Evolutionary conservation across 2,888 invertebrate genomes (phyloP).

Genomic region (Andrena fulva): DNA sequence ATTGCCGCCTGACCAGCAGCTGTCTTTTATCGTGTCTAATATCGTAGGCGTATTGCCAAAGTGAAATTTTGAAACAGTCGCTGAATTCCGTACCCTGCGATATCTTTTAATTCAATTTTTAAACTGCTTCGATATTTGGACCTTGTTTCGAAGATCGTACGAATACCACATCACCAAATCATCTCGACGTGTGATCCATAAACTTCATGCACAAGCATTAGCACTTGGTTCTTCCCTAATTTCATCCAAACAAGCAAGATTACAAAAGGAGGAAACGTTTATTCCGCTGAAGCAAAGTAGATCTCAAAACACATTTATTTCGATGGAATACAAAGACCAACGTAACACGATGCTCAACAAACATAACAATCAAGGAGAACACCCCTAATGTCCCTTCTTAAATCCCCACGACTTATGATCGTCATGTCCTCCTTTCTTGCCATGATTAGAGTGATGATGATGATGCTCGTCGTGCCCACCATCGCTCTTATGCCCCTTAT

Average conservation of each 20-base stretch:
- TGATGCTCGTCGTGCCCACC: constrained; percentile 92
- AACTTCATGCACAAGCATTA: no score
- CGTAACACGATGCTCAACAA: constrained; percentile 50
- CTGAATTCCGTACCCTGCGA: background rate
- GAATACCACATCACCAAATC: no score
- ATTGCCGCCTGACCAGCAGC: background rate
- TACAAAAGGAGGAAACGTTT: constrained; percentile 2
- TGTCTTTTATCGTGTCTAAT: constrained; percentile 2
- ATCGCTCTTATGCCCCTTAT: constrained; percentile 92
- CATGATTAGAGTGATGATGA: constrained; percentile 89
- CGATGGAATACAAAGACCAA: constrained; percentile 51
- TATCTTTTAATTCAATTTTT: no score
- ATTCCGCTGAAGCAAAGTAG: background rate
- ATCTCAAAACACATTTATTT: constrained; percentile 51
- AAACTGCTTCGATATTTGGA: no score
- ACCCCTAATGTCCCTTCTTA: constrained; percentile 84
- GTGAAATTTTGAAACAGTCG: constrained; percentile 6
- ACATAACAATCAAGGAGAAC: constrained; percentile 48
- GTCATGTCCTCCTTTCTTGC: constrained; percentile 92
- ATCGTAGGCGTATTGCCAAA: constrained; percentile 8
- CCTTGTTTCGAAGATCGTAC: no score
- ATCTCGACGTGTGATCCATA: no score
- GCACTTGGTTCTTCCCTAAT: no score
- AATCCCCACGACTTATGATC: constrained; percentile 93
- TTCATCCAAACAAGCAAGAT: background rate